Evolutionary conservation across 2,113 vertebrate genomes (phyloP).

Genomic region (Semnornis frantzii): DNA sequence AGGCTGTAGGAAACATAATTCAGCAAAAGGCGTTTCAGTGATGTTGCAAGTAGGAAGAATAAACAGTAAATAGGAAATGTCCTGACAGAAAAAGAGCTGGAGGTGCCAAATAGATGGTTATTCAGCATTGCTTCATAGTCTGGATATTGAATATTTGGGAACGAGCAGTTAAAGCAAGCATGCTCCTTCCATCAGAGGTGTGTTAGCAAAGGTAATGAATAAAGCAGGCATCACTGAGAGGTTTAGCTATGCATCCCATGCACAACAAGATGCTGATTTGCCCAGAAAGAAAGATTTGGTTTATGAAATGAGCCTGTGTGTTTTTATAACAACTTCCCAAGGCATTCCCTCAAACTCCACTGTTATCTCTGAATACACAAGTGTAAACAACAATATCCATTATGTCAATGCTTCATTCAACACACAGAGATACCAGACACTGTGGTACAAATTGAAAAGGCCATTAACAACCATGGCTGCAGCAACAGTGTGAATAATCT

Average conservation of each 20-base stretch:
- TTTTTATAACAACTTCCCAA: conserved; percentile 2
- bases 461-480: background rate
- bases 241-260: background rate
- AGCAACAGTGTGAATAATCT: background rate
- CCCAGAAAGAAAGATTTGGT: background rate
- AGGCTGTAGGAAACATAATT: background rate
- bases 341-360: background rate
- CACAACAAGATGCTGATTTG: background rate
- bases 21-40: background rate
- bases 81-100: background rate
- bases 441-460: background rate
- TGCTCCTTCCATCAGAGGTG: background rate
- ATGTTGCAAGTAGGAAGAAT: background rate
- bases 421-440: background rate
- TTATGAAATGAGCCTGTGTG: background rate
- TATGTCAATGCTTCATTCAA: background rate
- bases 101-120: background rate
- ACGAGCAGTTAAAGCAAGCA: background rate
- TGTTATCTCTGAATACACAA: background rate
- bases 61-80: background rate
- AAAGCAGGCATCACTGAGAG: background rate
- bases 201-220: background rate
- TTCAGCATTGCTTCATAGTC: background rate
- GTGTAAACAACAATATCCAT: conserved; percentile 28
- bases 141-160: background rate